Percentiles rank a stretch among this genome's conserved stretches.
phyloP scores from a whole-genome alignment of 2,888 invertebrate species.

The Acronicta leporina region DNA sequence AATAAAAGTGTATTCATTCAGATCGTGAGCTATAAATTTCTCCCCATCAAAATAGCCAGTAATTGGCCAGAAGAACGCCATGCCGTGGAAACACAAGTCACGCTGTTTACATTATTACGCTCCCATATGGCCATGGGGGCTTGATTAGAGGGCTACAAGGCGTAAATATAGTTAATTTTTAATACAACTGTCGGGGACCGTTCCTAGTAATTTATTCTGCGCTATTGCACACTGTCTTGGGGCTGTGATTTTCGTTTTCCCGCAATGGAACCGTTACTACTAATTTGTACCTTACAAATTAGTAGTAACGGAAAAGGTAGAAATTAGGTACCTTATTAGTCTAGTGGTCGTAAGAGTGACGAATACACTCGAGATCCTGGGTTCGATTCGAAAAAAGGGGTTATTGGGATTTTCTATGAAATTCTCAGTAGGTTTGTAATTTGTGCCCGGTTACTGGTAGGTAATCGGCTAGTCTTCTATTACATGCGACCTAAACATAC shows the following conservation, averaged over 20 bases:
- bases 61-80: conserved; percentile 49
- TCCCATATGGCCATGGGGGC: conserved; percentile 41
- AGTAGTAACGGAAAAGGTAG: too few species aligned
- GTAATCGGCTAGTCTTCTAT: too few species aligned
- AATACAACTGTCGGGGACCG: conserved; percentile 22
- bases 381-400: too few species aligned
- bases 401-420: too few species aligned
- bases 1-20: too few species aligned
- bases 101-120: conserved; percentile 49
- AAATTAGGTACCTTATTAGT: too few species aligned
- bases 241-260: background rate
- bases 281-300: too few species aligned
- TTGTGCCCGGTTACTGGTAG: too few species aligned
- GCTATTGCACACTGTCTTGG: background rate
- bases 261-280: background rate
- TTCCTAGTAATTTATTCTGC: background rate
- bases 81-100: conserved; percentile 48
- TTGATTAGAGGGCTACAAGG: conserved; percentile 41
- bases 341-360: too few species aligned
- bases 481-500: too few species aligned
- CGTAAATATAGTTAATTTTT: conserved; percentile 39
- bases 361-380: too few species aligned
- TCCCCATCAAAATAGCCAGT: conserved; percentile 42
- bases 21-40: conserved; percentile 38
- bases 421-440: too few species aligned